These are phyloP conservation scores for Thumatha senex DNA, from an alignment of 2,888 invertebrate genomes.

Conservation along the genomic window DNA sequence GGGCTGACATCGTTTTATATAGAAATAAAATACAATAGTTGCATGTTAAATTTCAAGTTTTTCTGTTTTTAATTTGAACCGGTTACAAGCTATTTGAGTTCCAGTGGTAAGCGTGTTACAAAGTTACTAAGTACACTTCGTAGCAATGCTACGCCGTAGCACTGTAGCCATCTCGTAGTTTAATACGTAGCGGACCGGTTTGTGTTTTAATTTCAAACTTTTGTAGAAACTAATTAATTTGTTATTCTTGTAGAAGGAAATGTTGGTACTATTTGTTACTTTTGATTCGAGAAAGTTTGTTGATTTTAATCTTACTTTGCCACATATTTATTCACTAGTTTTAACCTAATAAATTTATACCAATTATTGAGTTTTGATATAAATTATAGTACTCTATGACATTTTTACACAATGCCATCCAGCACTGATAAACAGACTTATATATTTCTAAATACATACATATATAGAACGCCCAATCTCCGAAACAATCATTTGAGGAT, in stretches of 20 bases:
- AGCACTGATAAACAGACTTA: too few relatives aligned
- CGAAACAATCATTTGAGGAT: too few relatives aligned
- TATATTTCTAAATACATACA: too few relatives aligned
- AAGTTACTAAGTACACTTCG: conserved; percentile 48
- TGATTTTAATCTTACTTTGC: too few relatives aligned
- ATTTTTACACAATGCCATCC: too few relatives aligned
- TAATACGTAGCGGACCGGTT: conserved; percentile 37
- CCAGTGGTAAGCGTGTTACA: conserved; percentile 40
- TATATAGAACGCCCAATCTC: too few relatives aligned
- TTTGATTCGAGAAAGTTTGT: conserved; percentile 2
- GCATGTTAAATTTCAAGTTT: conserved; percentile 41
- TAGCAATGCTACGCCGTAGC: conserved; percentile 38
- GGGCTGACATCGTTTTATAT: conserved; percentile 4
- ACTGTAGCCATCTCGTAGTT: conserved; percentile 41
- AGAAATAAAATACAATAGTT: conserved; percentile 11
- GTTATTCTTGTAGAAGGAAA: conserved; percentile 35
- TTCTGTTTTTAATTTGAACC: conserved; percentile 42
- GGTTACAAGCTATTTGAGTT: conserved; percentile 46
- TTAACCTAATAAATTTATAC: too few relatives aligned
- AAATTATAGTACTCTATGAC: too few relatives aligned
- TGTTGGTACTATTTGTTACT: conserved; percentile 25
- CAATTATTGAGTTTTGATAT: too few relatives aligned
- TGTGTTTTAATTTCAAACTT: conserved; percentile 49
- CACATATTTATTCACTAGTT: too few relatives aligned
- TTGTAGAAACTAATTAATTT: conserved; percentile 42